A percentile compares a stretch with the other conserved stretches of the same genome.
Evolutionary conservation across 2,797 vertebrate genomes (phyloP).

Genomic region (Myotis daubentonii): DNA sequence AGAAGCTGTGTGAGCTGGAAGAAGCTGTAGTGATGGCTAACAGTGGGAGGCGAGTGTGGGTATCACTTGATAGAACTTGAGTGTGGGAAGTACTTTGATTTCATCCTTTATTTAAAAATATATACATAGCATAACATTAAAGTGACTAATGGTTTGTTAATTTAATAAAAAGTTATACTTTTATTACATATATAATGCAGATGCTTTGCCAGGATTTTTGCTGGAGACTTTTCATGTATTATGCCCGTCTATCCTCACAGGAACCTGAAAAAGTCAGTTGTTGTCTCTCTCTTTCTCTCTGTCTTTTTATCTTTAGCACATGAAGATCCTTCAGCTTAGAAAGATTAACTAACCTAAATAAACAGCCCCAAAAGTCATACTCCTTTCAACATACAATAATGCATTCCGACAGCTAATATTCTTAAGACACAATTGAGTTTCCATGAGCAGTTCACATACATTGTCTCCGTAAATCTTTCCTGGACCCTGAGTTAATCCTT

Average conservation of each 20-base stretch:
- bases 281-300: not conserved
- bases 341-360: not conserved
- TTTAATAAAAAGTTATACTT: not conserved
- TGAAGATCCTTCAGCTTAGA: not conserved
- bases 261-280: not conserved
- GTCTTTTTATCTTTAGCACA: not conserved
- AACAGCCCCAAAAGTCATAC: not conserved
- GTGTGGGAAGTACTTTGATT: not conserved
- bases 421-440: not conserved
- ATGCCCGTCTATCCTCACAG: not conserved
- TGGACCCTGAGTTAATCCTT: not conserved
- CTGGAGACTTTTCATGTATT: not conserved
- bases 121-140: not conserved
- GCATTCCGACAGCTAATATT: not conserved
- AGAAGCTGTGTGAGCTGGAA: not conserved
- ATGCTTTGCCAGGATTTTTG: not conserved
- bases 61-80: not conserved
- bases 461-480: not conserved
- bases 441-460: not conserved
- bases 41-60: not conserved
- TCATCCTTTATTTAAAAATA: slow-evolving; percentile 20
- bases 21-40: not conserved
- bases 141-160: not conserved
- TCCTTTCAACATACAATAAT: not conserved
- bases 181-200: not conserved